Conservation (phyloP, 2,888 invertebrate genomes). For the Iselma pallidipennis region DNA sequence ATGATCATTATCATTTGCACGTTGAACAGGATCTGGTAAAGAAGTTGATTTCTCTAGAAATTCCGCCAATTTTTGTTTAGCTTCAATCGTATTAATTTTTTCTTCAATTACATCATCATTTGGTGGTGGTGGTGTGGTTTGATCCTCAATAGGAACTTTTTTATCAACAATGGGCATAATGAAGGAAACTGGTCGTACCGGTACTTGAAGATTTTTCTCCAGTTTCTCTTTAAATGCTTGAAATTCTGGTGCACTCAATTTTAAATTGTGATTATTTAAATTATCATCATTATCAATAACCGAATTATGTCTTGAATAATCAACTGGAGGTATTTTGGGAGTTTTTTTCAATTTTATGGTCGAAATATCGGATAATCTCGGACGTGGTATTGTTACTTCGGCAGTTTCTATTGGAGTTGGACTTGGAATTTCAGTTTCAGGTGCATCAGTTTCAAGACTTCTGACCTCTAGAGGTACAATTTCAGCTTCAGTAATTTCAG, state of each 20-base stretch:
- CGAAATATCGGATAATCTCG: not conserved
- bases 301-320: slow-evolving; percentile 18
- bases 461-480: not conserved
- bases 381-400: not conserved
- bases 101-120: slow-evolving; percentile 26
- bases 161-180: slow-evolving; percentile 7
- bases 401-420: not conserved
- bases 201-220: slow-evolving; percentile 30
- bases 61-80: slow-evolving; percentile 13
- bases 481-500: not conserved
- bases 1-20: slow-evolving; percentile 14
- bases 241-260: slow-evolving; percentile 34
- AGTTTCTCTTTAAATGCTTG: slow-evolving; percentile 37
- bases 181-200: not conserved
- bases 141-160: slow-evolving; percentile 6
- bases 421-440: not conserved
- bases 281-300: not conserved
- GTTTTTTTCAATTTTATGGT: not conserved
- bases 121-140: not conserved
- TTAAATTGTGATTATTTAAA: slow-evolving; percentile 30
- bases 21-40: not conserved
- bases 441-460: too few species aligned
- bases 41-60: slow-evolving; percentile 5
- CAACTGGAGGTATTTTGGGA: slow-evolving; percentile 13
- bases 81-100: slow-evolving; percentile 21